phyloP scores from a whole-genome alignment of 2,888 invertebrate genomes.

The Leptinotarsa peninsularis region DNA sequence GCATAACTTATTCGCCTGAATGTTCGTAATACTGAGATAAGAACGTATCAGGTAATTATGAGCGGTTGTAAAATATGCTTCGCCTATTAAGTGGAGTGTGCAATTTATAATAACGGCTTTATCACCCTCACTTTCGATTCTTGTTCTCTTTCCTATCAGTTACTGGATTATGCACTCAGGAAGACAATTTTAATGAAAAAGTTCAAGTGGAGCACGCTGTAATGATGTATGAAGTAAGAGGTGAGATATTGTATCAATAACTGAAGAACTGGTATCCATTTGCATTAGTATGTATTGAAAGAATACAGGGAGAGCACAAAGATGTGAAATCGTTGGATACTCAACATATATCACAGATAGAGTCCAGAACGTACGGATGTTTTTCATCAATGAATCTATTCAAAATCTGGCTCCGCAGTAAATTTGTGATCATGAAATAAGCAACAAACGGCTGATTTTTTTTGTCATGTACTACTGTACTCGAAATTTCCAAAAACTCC shows the following conservation, averaged over 20 bases:
- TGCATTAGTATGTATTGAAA: no score
- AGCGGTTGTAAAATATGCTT: conserved; percentile 27
- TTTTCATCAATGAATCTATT: no score
- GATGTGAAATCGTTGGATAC: no score
- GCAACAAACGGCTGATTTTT: no score
- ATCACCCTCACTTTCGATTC: conserved; percentile 17
- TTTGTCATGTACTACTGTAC: no score
- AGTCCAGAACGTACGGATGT: no score
- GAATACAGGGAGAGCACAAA: no score
- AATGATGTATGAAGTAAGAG: background rate
- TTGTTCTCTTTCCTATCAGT: conserved; percentile 4
- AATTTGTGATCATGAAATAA: no score
- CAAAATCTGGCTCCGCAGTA: no score
- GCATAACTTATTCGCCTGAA: conserved; percentile 8
- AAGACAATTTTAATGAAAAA: background rate
- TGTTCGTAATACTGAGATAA: conserved; percentile 8
- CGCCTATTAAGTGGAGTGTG: conserved; percentile 22
- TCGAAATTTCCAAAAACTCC: no score
- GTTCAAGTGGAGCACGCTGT: background rate
- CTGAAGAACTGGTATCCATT: background rate
- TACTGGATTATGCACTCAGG: conserved; percentile 1
- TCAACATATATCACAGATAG: no score
- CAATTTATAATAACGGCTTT: conserved; percentile 33
- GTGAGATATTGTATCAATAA: background rate
- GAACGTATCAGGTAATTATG: conserved; percentile 18